Evolutionary conservation across 2,888 invertebrate genomes (phyloP), one percentile per base, ranked within the genome.

Genomic region (Onthophagus sagittarius): DNA sequence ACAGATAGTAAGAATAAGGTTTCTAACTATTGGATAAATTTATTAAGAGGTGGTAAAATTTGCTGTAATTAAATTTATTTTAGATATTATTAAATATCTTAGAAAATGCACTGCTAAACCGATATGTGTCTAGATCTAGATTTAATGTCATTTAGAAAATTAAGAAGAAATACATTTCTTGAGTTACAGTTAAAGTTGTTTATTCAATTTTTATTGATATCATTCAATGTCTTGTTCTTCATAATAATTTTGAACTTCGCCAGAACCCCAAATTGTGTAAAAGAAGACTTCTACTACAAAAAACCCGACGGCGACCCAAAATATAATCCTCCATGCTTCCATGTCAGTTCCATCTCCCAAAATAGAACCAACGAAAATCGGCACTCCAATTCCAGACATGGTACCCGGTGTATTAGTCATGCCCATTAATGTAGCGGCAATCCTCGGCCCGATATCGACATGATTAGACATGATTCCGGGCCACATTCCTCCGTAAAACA

Each of bases 371-470:
- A 67, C 32, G 23, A 67, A 67, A 4, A 67, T n/a, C 13, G 67
- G 67, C 6, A 67, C 23, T n/a, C 5, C 6, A 5, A 67, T 67
- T 67, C 67, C 67, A 5, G 31, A 23, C n/a, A 67, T 9, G 2
- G 32, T 67, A 9, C 31, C 67, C 5, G 32, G n/a, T 23, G 23
- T 67, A n/a, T 67, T 67, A 31, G 67, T 67, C 32, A 67, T n/a
- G 9, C 67, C 67, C 67, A 67, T 67, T 7, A 67, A 32, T 9
- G 67, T 67, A n/a, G 31, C 67, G 31, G 67, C 67, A 23, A 67
- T 32, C 7, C n/a, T 23, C 4, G 67, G 67, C 5, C 67, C 67
- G 31, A 67, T 67, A 23, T 67, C 23, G 0, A 32, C 32, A 6
- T 67, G 67, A 31, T 67, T 67, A 4, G 67, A 67, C 67, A 67